A percentile compares a stretch with the other conserved stretches of the same genome.
Conservation (phyloP, 2,113 vertebrate species). For the Nannospalax galili region DNA sequence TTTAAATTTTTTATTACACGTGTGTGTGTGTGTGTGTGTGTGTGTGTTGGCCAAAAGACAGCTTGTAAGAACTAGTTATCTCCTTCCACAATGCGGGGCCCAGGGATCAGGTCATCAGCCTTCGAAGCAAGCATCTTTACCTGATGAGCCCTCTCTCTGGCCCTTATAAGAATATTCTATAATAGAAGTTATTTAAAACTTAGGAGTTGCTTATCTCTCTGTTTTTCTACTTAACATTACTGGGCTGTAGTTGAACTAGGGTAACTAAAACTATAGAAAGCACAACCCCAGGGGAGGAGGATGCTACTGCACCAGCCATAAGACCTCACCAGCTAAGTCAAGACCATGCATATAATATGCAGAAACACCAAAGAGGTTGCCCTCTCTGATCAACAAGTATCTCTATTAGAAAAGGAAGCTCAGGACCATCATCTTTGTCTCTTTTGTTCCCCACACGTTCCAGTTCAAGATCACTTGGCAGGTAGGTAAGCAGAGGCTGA, state of each 20-base stretch:
- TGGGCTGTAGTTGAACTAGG: neutral
- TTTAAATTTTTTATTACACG: too few relatives aligned
- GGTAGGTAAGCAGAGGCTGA: neutral
- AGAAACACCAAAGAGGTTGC: neutral
- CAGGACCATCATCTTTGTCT: rapidly evolving
- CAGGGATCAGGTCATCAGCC: too few relatives aligned
- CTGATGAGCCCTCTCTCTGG: too few relatives aligned
- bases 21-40: too few relatives aligned
- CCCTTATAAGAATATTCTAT: neutral
- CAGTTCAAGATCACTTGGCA: neutral
- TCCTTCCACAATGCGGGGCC: too few relatives aligned
- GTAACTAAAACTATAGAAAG: neutral
- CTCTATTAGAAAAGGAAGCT: rapidly evolving
- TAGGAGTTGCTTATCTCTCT: neutral
- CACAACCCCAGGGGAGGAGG: too few relatives aligned
- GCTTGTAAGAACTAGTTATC: too few relatives aligned
- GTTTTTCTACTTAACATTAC: neutral
- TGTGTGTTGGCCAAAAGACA: too few relatives aligned
- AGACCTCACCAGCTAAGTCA: neutral
- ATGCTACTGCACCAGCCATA: neutral
- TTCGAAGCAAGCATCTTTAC: too few relatives aligned
- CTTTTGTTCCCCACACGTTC: neutral
- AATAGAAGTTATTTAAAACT: neutral
- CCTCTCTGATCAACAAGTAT: neutral
- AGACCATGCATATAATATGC: rapidly evolving